Base-by-base conservation (phyloP, 2,797 vertebrate species). In the Darevskia mixta region DNA sequence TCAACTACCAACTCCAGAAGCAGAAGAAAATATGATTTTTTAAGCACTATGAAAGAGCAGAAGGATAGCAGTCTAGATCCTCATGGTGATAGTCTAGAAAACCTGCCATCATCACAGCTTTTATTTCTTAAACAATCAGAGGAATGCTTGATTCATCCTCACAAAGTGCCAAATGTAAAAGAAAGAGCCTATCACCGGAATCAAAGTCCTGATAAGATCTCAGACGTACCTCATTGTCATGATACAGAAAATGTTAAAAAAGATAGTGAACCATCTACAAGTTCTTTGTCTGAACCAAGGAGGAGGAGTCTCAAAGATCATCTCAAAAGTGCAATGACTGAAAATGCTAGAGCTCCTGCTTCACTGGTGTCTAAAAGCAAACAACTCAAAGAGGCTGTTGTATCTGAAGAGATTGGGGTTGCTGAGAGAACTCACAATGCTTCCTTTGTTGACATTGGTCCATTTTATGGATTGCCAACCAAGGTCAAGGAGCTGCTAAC, bases 381-480 rank as follows among this genome's bases (percentile, higher is more conserved):
- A 15, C 96, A 94, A n/a, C 94, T 98, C 79, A 98, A 98, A 89
- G 97, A 98, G 81, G 97, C 97, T 3, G 93, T 97, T 77, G 94
- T 99, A 35, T 97, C 96, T 20, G 96, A 98, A 95, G 98, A 99
- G 97, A 98, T 99, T 35, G 96, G 93, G 86, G 95, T 97, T 55
- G 98, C 98, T 82, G 94, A 96, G 93, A 97, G 96, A 95, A 93
- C 98, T 43, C 96, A 98, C 66, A 97, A 97, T 85, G 95, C 95
- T 0, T 94, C 97, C 0, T 92, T 95, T 15, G 95, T 97, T 89
- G 98, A 99, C 90, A 97, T 98, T 35, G 99, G 99, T 6, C 99
- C 99, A 3, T 99, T 99, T 95, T 99, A 98, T 91, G 98, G 98
- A 4, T 98, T 99, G 35, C 98, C 99, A 75, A 97, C 96, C 93